phyloP scores from a whole-genome alignment of 2,113 vertebrate species.

The Malurus cyaneus region DNA sequence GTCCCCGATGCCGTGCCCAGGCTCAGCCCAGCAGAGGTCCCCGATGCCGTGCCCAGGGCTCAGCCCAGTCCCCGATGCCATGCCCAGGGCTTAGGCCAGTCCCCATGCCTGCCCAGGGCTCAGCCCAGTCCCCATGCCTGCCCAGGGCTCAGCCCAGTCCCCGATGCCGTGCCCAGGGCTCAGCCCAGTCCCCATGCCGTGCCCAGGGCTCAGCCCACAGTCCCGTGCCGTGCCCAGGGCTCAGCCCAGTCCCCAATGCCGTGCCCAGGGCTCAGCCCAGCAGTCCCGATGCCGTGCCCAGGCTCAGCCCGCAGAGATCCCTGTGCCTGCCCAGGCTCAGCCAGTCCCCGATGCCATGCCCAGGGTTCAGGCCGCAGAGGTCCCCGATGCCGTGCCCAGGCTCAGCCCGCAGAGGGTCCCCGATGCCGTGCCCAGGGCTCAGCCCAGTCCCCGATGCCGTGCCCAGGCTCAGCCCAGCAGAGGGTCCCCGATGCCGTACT shows the following conservation, averaged over 20 bases:
- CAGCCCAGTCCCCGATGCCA: background rate
- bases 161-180: slow-evolving; percentile 80
- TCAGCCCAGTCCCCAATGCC: too few species aligned
- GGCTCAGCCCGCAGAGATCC: too few species aligned
- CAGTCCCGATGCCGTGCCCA: background rate
- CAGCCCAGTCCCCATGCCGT: too few species aligned
- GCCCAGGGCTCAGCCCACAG: too few species aligned
- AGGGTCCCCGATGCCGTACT: slow-evolving; percentile 85
- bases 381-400: slow-evolving; percentile 77
- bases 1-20: too few species aligned
- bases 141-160: slow-evolving; percentile 78
- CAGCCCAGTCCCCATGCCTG: slow-evolving; percentile 86
- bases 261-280: too few species aligned
- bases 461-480: slow-evolving; percentile 2
- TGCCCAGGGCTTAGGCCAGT: too few species aligned
- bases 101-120: background rate
- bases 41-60: too few species aligned
- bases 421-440: background rate
- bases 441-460: background rate
- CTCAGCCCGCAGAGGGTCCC: too few species aligned
- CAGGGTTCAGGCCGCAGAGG: slow-evolving; percentile 23
- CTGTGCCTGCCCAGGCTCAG: too few species aligned
- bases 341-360: background rate
- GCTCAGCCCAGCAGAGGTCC: too few species aligned
- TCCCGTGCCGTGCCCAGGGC: too few species aligned